Percentiles rank a stretch among this genome's conserved stretches.
Evolutionary conservation across 2,888 invertebrate species (phyloP).

Genomic region (Smittia aterrima): DNA sequence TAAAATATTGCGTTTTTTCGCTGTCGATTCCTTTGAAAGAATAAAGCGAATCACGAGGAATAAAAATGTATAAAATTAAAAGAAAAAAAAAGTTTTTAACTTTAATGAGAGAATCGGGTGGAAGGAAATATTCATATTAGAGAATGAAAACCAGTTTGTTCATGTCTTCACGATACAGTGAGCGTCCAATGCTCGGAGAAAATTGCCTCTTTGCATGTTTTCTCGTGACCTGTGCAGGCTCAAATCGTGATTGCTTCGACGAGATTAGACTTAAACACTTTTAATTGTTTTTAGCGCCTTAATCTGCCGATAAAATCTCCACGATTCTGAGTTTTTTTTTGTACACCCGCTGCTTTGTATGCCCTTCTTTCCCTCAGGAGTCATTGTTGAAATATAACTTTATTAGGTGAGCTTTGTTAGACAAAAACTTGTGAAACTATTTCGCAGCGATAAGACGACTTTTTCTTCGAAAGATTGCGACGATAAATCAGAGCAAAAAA

Average conservation of each 20-base stretch:
- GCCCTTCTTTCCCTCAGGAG: not conserved
- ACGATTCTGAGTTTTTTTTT: slow-evolving; percentile 28
- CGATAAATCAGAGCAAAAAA: not conserved
- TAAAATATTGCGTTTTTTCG: slow-evolving; percentile 39
- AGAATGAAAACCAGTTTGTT: slow-evolving; percentile 40
- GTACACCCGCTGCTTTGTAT: slow-evolving; percentile 27
- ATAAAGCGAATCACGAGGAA: slow-evolving; percentile 22
- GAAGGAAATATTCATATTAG: slow-evolving; percentile 33
- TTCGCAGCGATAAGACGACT: not conserved
- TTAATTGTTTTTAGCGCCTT: slow-evolving; percentile 41
- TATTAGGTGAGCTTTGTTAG: not conserved
- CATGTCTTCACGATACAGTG: slow-evolving; percentile 34
- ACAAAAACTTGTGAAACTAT: slow-evolving; percentile 2
- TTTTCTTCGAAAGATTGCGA: not conserved
- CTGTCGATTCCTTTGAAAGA: slow-evolving; percentile 23
- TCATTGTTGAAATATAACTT: slow-evolving; percentile 18
- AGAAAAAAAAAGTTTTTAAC: slow-evolving; percentile 29
- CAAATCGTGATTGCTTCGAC: slow-evolving; percentile 34
- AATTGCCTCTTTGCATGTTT: slow-evolving; percentile 37
- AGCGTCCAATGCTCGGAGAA: slow-evolving; percentile 13
- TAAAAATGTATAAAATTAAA: slow-evolving; percentile 40
- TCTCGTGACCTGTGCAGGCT: slow-evolving; percentile 34
- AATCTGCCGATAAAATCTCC: slow-evolving; percentile 37
- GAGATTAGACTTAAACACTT: slow-evolving; percentile 41
- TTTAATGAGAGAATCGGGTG: slow-evolving; percentile 31